Evolutionary conservation across 1,140 invertebrate genomes (phyloP).

Genomic region (Portunus trituberculatus): DNA sequence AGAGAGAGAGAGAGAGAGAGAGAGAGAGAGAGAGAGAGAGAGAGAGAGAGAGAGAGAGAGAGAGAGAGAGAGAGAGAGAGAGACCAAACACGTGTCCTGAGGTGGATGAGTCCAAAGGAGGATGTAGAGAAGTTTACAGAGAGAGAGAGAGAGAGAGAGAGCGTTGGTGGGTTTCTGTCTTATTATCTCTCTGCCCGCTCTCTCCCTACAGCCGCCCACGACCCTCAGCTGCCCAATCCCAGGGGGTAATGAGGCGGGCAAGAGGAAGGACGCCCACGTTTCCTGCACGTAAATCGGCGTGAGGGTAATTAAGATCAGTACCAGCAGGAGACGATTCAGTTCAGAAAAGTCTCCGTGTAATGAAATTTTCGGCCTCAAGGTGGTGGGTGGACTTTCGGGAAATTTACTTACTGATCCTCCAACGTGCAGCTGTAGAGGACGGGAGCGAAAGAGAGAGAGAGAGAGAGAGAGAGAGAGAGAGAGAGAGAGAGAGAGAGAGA

Average conservation of each 20-base stretch:
- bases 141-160: not conserved
- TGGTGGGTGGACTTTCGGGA: conserved; percentile 41
- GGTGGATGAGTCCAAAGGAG: no score
- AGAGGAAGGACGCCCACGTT: conserved; percentile 50
- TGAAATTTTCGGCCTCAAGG: conserved; percentile 48
- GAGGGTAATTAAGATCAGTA: conserved; percentile 63
- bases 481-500: not conserved
- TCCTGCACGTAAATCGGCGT: conserved; percentile 59
- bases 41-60: not conserved
- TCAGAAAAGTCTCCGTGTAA: conserved; percentile 32
- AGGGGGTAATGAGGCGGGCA: conserved; percentile 58
- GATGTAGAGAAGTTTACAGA: not conserved
- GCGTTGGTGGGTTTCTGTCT: not conserved
- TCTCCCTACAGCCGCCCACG: not conserved
- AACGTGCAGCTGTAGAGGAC: not conserved
- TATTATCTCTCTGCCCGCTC: not conserved
- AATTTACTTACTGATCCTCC: conserved; percentile 32
- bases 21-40: not conserved
- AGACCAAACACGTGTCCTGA: no score
- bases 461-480: not conserved
- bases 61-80: not conserved
- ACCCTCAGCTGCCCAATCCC: not conserved
- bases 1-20: conserved; percentile 35
- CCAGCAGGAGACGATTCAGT: conserved; percentile 42
- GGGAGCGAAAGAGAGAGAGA: not conserved